Evolutionary conservation across 92 coral and sea anemone species (phyloP), one percentile per base, ranked within the genome.

Genomic region (Siderastrea radians): DNA sequence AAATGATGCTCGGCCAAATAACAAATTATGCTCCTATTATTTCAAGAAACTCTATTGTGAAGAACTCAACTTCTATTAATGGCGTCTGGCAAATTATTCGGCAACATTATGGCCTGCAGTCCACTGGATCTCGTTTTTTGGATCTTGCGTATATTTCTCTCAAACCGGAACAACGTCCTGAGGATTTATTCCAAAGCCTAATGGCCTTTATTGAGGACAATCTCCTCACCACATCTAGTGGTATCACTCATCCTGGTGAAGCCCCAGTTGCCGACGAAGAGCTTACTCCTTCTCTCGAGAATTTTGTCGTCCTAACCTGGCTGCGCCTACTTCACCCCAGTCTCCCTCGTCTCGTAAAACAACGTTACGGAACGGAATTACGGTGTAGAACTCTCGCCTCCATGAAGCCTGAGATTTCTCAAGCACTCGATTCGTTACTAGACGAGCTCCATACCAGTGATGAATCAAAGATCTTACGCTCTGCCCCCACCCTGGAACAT

Each of bases 301-400:
- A 93, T 86, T 90, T 84, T 58, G 77, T 90, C 13, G 90, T 87
- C 2, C 66, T 93, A 13, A 72, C 89, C 8, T 90, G 96, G 96
- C 85, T 93, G 17, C 84, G 82, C 58, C 89, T 91, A 65, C 74
- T 93, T 43, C 96, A 91, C 87, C 89, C 90, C 10, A 91, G 91
- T 47, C 85, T 85, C 68, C 92, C 92, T 8, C 47, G 46, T n/a
- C n/a, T n/a, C n/a, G n/a, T n/a, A n/a, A n/a, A n/a, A n/a, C n/a
- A n/a, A n/a, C n/a, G n/a, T n/a, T 91, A 87, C 50, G 90, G 89
- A 3, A 78, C 94, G 7, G 92, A 91, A 74, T 64, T 93, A 11
- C 87, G 92, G 1, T 74, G 90, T 3, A 58, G 81, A 70, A 87
- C 91, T 7, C 48, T 81, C 48, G 91, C 91, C 7, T 87, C 91